Percentiles rank a stretch among this genome's conserved stretches.
Evolutionary conservation across 2,888 invertebrate species (phyloP).

Genomic region (Eupelmus urozonus): DNA sequence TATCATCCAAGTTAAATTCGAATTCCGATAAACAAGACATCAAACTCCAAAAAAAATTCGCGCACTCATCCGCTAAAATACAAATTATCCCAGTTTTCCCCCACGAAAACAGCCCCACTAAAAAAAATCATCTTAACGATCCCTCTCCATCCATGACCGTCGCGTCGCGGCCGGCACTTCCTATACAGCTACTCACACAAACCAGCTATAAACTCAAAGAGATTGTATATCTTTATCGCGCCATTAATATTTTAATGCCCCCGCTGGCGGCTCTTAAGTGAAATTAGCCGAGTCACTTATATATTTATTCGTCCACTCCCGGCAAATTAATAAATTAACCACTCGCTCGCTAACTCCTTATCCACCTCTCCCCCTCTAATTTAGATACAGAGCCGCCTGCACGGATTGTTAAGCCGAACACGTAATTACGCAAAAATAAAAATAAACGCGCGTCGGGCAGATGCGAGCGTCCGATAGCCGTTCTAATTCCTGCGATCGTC

Average conservation of each 20-base stretch:
- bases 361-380: constrained; percentile 15
- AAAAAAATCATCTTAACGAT: no score
- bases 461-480: constrained; percentile 59
- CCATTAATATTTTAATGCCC: constrained; percentile 49
- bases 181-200: neutral
- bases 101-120: neutral
- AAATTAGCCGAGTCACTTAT: constrained; percentile 43
- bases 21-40: no score
- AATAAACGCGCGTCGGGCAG: neutral
- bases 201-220: constrained; percentile 32
- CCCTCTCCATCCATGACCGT: no score
- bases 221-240: constrained; percentile 49
- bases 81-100: neutral
- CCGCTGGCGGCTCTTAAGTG: constrained; percentile 32
- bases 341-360: neutral
- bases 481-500: constrained; percentile 69
- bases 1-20: no score
- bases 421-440: constrained; percentile 24
- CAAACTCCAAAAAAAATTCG: no score
- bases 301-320: neutral
- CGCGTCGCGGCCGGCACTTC: no score
- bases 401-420: constrained; percentile 20
- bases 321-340: constrained; percentile 24
- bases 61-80: neutral
- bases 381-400: constrained; percentile 3